Conservation (phyloP, 2,797 vertebrate species). For the Pempheris klunzingeri region DNA sequence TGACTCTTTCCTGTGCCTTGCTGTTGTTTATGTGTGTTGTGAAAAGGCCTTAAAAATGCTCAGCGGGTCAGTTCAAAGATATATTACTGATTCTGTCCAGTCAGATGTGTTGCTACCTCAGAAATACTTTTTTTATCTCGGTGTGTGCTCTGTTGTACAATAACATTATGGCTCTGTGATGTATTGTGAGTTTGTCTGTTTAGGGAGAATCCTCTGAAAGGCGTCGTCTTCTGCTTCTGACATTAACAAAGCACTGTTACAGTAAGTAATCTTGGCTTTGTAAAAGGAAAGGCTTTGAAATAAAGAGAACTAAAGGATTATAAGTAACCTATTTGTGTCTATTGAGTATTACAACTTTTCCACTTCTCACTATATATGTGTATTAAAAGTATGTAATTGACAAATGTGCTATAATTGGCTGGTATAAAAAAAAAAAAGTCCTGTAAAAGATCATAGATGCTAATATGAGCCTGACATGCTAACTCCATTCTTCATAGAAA, state of each 20-base stretch:
- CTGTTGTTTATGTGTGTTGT: slow-evolving; percentile 68
- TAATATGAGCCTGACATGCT: not conserved
- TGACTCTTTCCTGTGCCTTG: slow-evolving; percentile 79
- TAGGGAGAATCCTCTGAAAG: slow-evolving; percentile 51
- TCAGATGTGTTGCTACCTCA: slow-evolving; percentile 82
- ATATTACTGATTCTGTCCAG: slow-evolving; percentile 68
- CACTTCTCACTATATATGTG: not conserved
- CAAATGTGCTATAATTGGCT: not conserved
- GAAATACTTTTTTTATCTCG: slow-evolving; percentile 60
- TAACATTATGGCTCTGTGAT: slow-evolving; percentile 66
- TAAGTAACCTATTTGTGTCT: slow-evolving; percentile 13
- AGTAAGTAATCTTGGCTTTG: slow-evolving; percentile 68
- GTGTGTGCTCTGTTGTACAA: slow-evolving; percentile 67
- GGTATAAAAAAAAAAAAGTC: too few species aligned
- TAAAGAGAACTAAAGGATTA: slow-evolving; percentile 67
- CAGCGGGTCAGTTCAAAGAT: slow-evolving; percentile 64
- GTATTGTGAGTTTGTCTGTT: slow-evolving; percentile 62
- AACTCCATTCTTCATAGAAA: not conserved
- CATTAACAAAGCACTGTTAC: slow-evolving; percentile 69
- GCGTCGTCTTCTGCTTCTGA: slow-evolving; percentile 59
- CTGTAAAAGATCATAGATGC: not conserved
- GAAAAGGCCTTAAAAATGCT: slow-evolving; percentile 75
- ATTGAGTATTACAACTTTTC: slow-evolving; percentile 4
- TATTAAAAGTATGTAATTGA: slow-evolving; percentile 2
- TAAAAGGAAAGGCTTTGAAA: slow-evolving; percentile 73